Percentiles rank a stretch among this genome's conserved stretches.
These are phyloP conservation scores for Tromatobia lineatoria DNA, from an alignment of 2,888 invertebrate genomes.

Conservation along the genomic window DNA sequence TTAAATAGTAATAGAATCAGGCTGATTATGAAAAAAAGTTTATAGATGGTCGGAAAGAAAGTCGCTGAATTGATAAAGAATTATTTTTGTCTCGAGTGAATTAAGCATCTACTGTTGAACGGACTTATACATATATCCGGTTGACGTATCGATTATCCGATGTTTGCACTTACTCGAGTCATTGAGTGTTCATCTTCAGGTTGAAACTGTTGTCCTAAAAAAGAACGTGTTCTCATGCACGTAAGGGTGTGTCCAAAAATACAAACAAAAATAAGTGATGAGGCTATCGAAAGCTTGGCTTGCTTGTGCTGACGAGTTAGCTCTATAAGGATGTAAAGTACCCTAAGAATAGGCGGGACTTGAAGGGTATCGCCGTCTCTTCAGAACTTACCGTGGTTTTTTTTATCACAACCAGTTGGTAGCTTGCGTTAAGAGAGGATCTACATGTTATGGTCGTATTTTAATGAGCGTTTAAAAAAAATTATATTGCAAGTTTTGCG, in stretches of 20 bases:
- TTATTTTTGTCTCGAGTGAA: no score
- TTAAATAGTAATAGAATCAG: no score
- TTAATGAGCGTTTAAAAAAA: no score
- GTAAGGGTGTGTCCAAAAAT: background rate
- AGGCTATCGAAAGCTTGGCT: background rate
- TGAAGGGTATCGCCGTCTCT: background rate
- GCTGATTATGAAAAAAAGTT: no score
- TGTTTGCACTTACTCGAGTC: background rate
- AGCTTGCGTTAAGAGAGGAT: no score
- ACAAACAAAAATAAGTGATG: background rate
- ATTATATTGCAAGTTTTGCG: no score
- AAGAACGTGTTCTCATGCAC: background rate
- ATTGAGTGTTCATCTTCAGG: background rate
- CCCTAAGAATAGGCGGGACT: background rate
- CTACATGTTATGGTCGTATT: no score
- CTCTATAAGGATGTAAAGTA: background rate
- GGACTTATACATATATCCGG: conserved; percentile 3
- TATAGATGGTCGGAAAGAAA: no score
- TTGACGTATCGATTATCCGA: conserved; percentile 26
- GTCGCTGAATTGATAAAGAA: no score
- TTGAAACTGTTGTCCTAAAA: background rate
- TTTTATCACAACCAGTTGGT: background rate
- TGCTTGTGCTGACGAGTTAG: background rate
- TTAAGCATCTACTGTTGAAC: conserved; percentile 6
- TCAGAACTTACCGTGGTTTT: background rate